Conservation (phyloP, 2,113 vertebrate species). For the Xiphorhynchus elegans region DNA sequence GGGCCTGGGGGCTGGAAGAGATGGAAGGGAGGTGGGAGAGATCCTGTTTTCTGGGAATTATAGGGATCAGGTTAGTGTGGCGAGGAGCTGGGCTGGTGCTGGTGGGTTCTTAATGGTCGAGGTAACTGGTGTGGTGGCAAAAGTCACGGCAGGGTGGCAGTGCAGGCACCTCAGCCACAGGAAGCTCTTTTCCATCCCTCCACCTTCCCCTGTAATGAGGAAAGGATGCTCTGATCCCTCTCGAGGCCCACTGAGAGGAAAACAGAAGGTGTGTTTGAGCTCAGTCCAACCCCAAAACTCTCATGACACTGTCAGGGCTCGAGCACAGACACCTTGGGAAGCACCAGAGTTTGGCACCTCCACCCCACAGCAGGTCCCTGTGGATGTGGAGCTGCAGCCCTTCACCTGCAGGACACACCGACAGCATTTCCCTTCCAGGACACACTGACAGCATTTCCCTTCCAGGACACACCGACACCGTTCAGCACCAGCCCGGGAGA, state of each 20-base stretch:
- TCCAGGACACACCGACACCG: rapidly evolving
- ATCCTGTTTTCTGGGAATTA: not conserved
- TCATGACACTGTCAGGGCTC: rapidly evolving
- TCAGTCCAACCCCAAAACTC: not conserved
- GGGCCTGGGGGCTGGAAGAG: not conserved
- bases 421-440: not conserved
- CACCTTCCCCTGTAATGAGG: rapidly evolving
- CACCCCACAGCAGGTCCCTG: rapidly evolving
- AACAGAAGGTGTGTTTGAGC: rapidly evolving
- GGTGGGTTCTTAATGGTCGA: rapidly evolving
- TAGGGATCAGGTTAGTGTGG: not conserved
- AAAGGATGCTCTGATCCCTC: rapidly evolving
- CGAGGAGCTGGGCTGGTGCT: not conserved
- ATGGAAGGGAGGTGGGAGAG: rapidly evolving
- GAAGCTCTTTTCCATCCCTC: not conserved
- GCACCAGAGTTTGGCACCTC: rapidly evolving
- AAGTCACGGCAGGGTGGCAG: rapidly evolving
- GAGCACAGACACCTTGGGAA: rapidly evolving
- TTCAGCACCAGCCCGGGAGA: rapidly evolving
- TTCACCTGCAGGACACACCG: rapidly evolving
- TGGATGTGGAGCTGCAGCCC: rapidly evolving
- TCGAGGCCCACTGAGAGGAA: rapidly evolving
- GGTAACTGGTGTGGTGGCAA: rapidly evolving
- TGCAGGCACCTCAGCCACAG: rapidly evolving
- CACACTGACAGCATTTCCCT: rapidly evolving